Conservation (phyloP, 2,888 invertebrate genomes). For the Drosophila suboccidentalis region DNA sequence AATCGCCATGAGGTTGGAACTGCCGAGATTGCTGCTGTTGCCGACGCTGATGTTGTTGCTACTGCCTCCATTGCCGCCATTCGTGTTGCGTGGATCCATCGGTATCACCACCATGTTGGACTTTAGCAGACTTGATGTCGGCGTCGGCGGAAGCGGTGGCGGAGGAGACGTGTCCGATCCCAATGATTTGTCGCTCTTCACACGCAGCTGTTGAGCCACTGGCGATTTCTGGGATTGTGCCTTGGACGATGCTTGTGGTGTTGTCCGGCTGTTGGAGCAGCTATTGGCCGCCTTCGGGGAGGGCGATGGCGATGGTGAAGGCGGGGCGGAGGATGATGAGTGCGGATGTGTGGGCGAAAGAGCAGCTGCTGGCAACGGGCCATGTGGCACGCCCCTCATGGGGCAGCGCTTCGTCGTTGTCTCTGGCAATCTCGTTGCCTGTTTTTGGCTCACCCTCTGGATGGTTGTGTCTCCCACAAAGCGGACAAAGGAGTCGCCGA, state of each 20-base stretch:
- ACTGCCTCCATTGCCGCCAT: constrained; percentile 15
- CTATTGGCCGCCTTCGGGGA: constrained; percentile 20
- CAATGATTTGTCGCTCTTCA: constrained; percentile 52
- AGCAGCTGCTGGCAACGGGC: constrained; percentile 69
- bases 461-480: constrained; percentile 83
- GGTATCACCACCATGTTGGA: constrained; percentile 85
- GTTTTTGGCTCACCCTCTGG: constrained; percentile 73
- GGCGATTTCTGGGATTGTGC: constrained; percentile 28
- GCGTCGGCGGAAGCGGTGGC: constrained; percentile 13
- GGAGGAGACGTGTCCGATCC: constrained; percentile 42
- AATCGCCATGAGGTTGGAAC: constrained; percentile 56
- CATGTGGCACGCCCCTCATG: constrained; percentile 68
- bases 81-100: constrained; percentile 61
- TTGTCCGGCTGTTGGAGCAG: constrained; percentile 4
- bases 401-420: constrained; percentile 40
- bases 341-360: constrained; percentile 30
- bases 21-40: constrained; percentile 46
- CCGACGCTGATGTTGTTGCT: constrained; percentile 14
- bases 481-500: constrained; percentile 54
- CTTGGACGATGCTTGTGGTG: constrained; percentile 16
- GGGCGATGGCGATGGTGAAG: constrained; percentile 25
- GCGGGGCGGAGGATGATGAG: constrained; percentile 31
- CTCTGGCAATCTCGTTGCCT: constrained; percentile 43
- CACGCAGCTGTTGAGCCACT: constrained; percentile 27
- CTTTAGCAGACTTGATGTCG: constrained; percentile 65